phyloP scores from a whole-genome alignment of 2,888 invertebrate species.

The Fissipunctia ypsillon region DNA sequence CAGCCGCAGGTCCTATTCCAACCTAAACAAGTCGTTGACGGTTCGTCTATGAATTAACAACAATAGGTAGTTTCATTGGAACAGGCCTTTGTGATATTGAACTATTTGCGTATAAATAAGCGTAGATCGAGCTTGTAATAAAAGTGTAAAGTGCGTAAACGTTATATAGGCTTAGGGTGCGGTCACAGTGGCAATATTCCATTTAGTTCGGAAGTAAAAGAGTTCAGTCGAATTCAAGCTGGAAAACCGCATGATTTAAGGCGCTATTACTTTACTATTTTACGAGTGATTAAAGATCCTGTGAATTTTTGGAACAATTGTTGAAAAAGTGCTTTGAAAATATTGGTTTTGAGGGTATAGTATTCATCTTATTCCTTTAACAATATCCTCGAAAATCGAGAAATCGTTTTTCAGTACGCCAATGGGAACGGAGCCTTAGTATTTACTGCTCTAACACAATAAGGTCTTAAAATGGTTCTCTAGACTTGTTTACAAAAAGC shows the following conservation, averaged over 20 bases:
- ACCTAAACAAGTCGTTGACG: slow-evolving; percentile 82
- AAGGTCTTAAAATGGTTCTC: slow-evolving; percentile 50
- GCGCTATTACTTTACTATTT: background rate
- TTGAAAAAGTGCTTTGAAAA: no score
- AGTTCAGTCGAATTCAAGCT: background rate
- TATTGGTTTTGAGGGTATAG: background rate
- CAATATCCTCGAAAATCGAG: background rate
- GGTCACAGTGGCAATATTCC: background rate
- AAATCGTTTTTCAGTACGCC: background rate
- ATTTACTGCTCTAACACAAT: slow-evolving; percentile 51
- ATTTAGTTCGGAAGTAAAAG: background rate
- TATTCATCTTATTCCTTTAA: background rate
- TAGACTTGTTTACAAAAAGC: slow-evolving; percentile 50
- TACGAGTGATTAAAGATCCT: background rate
- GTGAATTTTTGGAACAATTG: background rate
- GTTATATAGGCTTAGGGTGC: slow-evolving; percentile 12
- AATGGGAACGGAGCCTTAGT: slow-evolving; percentile 16
- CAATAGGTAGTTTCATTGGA: slow-evolving; percentile 87
- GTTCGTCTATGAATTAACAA: slow-evolving; percentile 82
- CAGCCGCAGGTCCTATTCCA: slow-evolving; percentile 76
- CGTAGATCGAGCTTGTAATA: slow-evolving; percentile 58
- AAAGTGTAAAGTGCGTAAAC: slow-evolving; percentile 51
- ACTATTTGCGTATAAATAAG: slow-evolving; percentile 64
- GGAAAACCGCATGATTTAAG: background rate
- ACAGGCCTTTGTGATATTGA: slow-evolving; percentile 86